Base-by-base conservation (phyloP, 1,140 invertebrate species). In the Pseudomyrmex gracilis region DNA sequence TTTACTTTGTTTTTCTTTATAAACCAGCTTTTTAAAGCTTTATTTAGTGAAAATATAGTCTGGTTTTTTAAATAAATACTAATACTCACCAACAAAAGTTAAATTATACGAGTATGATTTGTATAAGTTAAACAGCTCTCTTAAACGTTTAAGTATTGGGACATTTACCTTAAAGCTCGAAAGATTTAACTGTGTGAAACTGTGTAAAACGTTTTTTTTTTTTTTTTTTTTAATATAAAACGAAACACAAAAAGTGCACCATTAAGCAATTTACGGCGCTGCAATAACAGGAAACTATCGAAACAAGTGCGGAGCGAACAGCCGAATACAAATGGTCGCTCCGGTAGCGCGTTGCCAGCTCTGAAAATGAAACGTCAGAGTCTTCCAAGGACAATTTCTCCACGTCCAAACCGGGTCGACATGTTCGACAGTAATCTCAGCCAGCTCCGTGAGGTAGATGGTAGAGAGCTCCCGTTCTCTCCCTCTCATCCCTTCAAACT, bases 361-460 rank as follows among this genome's bases (percentile, higher is more conserved):
- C 60, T 76, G 85, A 87, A 87, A 87, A 87, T 87, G 85, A 87
- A 87, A 87, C 80, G 86, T 87, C 86, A 87, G 73, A 87, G 60
- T 78, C 61, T 87, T 78, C 80, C 67, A 67, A 22, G 80, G 86
- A 87, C 86, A 87, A 87, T 87, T 87, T 87, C 80, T 87, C 85
- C 80, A 49, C 80, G 85, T 87, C 85, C 49, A 84, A 87, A 78
- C 85, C 67, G 67, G 34, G 85, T 84, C 85, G 86, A 87, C 86
- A 78, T 83, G 85, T 87, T 87, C 85, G 86, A 87, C 86, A 87
- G 80, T 87, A 87, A 87, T 87, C 86, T 87, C 60, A 63, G 85
- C 67, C 67, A 84, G 86, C 73, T 87, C 67, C 60, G 47, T 80
- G 53, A 70, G 71, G 78, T 67, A 57, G 66, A 73, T 77, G n/a